Percentiles rank a stretch among this genome's conserved stretches.
Conservation (phyloP, 2,113 vertebrate species). For the Melanerpes aurifrons region DNA sequence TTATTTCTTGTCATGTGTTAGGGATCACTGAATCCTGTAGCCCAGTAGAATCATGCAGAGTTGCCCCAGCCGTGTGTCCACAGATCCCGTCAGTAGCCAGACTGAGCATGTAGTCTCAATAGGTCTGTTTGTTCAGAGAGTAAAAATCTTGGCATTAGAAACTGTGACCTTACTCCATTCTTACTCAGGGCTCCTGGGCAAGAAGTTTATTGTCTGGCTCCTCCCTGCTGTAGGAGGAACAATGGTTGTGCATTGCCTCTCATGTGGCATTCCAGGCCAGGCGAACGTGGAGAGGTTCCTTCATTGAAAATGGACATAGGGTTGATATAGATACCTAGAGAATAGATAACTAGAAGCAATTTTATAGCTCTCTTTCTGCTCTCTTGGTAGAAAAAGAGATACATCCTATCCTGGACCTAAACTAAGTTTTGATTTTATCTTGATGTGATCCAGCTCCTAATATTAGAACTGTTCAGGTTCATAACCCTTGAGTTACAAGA, state of each 20-base stretch:
- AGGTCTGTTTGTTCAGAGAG: background rate
- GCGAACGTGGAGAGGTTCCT: background rate
- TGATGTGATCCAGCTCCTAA: background rate
- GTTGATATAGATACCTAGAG: background rate
- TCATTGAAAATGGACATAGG: background rate
- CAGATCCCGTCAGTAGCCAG: background rate
- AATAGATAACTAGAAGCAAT: background rate
- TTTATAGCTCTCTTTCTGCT: background rate
- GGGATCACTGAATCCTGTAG: background rate
- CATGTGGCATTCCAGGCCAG: background rate
- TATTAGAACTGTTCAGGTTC: background rate
- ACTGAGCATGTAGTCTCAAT: background rate
- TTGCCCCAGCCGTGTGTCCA: background rate
- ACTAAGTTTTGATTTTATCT: background rate
- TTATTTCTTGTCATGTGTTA: background rate
- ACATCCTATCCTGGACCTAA: background rate
- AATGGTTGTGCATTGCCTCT: background rate
- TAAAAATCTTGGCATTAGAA: background rate
- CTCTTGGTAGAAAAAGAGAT: background rate
- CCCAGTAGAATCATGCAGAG: background rate
- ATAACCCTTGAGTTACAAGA: background rate
- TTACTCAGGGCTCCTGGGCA: background rate
- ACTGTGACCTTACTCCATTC: background rate
- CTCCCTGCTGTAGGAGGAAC: background rate
- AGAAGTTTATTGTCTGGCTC: background rate